Conservation (phyloP, 2,888 invertebrate genomes). For the Oxycera nigricornis region DNA sequence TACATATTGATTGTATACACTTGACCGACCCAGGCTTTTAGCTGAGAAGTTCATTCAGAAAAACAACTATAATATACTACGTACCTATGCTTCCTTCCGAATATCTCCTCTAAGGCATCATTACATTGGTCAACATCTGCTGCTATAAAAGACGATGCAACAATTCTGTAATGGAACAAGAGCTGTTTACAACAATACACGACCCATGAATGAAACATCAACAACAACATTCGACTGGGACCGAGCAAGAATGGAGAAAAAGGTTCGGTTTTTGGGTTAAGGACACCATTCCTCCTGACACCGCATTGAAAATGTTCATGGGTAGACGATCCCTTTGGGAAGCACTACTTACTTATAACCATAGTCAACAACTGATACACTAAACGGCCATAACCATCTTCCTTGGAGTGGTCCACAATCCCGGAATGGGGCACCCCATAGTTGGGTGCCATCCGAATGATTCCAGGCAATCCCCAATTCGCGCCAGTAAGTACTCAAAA, state of each 20-base stretch:
- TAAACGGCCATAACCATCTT: conserved; percentile 63
- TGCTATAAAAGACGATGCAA: conserved; percentile 68
- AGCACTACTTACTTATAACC: conserved; percentile 57
- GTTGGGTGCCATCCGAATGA: conserved; percentile 59
- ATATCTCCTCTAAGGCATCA: conserved; percentile 70
- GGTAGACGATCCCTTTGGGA: not conserved
- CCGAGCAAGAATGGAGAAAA: not conserved
- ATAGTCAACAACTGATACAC: conserved; percentile 59
- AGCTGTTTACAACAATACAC: conserved; percentile 13
- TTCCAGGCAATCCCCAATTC: conserved; percentile 62
- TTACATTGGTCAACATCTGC: conserved; percentile 77
- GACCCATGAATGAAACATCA: conserved; percentile 20
- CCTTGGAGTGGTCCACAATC: conserved; percentile 61
- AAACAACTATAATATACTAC: not conserved
- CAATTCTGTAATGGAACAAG: conserved; percentile 61
- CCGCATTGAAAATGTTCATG: not conserved
- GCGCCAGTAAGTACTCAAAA: conserved; percentile 61
- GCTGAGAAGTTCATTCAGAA: not conserved
- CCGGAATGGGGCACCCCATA: conserved; percentile 62
- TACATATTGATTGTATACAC: conserved; percentile 5
- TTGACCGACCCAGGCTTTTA: conserved; percentile 3
- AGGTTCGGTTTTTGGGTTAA: conserved; percentile 11
- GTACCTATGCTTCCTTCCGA: conserved; percentile 70
- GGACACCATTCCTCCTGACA: not conserved
- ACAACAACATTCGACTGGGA: not conserved